Evolutionary conservation across 2,888 invertebrate species (phyloP), one percentile per base, ranked within the genome.

Genomic region (Drosophila emarginata): DNA sequence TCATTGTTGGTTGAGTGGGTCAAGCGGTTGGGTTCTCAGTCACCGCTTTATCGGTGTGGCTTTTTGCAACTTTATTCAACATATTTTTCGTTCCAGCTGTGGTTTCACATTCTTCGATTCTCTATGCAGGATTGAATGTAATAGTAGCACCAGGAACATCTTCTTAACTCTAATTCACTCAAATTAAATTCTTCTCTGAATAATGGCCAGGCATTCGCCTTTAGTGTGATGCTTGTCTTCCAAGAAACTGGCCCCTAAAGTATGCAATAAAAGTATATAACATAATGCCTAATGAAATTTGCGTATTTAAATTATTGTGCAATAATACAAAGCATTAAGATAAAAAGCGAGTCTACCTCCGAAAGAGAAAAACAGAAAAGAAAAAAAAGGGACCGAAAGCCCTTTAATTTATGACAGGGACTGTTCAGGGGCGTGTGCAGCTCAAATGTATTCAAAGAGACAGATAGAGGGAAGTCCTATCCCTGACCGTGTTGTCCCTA

Each of bases 1-100:
- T 77, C 80, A 80, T 80, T 80, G 83, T 82, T 80, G 76, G 50
- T 56, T 54, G 77, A 83, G 80, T 80, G 80, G 80, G 80, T 80
- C 83, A 80, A 80, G 83, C 80, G 78, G 18, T 45, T 45, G 40
- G 40, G 40, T 45, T 11, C 18, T 45, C 40, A 45, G 15, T 45
- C 40, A 45, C 18, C 21, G 67, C 57, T 14, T 60, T 71, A 71
- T 71, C 70, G 64, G 70, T 69, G 64, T 60, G 70, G 64, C 60
- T 61, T 69, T 60, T 70, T 18, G 45, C 45, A 21, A 45, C 54
- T 70, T 57, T 71, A 50, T 61, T 56, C 32, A 57, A 36, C 52
- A 67, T 45, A 45, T 45, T 14, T 18, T 45, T 21, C 18, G 45
- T 18, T 68, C 57, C 40, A 45, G 45, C 36, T 56, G 59, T 59